Conservation (phyloP, 2,113 vertebrate genomes). For the Ctenodactylus gundi region DNA sequence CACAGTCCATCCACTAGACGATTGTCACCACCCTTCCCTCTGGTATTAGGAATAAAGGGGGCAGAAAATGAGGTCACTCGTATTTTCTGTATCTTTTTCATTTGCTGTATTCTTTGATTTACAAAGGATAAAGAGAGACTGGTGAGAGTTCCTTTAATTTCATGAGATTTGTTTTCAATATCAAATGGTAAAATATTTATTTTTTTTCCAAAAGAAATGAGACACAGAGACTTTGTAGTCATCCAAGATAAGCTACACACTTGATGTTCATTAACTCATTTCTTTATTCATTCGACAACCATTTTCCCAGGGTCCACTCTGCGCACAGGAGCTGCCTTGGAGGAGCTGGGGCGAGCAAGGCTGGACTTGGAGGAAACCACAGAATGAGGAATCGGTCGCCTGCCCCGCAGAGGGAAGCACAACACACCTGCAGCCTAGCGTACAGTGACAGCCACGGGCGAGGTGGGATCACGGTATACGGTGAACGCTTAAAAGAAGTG, state of each 20-base stretch:
- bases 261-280: background rate
- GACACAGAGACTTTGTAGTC: background rate
- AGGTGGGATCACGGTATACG: no score
- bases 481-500: background rate
- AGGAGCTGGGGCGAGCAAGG: background rate
- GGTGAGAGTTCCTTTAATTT: background rate
- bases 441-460: background rate
- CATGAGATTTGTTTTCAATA: background rate
- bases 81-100: background rate
- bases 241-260: background rate
- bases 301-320: background rate
- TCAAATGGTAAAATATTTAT: background rate
- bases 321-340: no score
- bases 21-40: background rate
- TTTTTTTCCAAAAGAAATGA: background rate
- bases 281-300: background rate
- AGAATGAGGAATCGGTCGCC: background rate
- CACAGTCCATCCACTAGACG: background rate
- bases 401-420: background rate
- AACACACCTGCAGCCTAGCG: background rate
- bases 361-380: background rate
- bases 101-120: background rate
- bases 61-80: background rate
- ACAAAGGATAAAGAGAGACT: background rate
- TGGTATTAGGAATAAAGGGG: background rate